Conservation (phyloP, 2,797 vertebrate genomes). For the Benthosema pterotum region DNA sequence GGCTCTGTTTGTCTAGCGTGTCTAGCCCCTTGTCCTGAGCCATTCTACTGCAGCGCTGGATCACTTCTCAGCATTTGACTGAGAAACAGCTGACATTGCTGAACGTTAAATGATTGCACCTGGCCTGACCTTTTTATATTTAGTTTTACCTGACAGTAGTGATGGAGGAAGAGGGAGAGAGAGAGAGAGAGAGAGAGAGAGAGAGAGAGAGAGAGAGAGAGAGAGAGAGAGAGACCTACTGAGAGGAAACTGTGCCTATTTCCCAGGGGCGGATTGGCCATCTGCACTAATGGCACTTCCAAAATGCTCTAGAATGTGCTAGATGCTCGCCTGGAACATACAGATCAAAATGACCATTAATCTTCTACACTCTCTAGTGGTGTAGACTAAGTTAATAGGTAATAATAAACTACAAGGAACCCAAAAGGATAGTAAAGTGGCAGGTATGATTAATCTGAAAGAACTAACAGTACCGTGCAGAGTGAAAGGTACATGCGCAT, state of each 20-base stretch:
- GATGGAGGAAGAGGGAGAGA: conserved; percentile 14
- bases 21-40: conserved; percentile 15
- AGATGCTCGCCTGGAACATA: too few species aligned
- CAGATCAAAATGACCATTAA: too few species aligned
- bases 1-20: background rate
- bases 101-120: conserved; percentile 18
- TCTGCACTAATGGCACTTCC: too few species aligned
- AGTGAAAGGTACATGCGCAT: too few species aligned
- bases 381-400: too few species aligned
- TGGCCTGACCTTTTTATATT: background rate
- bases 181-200: conserved; percentile 15
- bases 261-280: too few species aligned
- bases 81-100: conserved; percentile 24
- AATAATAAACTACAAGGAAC: too few species aligned
- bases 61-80: conserved; percentile 12
- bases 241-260: conserved; percentile 25
- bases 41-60: conserved; percentile 6
- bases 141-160: conserved; percentile 11
- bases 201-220: conserved; percentile 16
- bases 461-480: too few species aligned
- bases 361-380: too few species aligned
- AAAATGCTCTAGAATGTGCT: too few species aligned
- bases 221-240: conserved; percentile 8
- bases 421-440: too few species aligned
- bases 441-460: too few species aligned